Evolutionary conservation across 2,888 invertebrate genomes (phyloP).

Genomic region (Sericinus montela): DNA sequence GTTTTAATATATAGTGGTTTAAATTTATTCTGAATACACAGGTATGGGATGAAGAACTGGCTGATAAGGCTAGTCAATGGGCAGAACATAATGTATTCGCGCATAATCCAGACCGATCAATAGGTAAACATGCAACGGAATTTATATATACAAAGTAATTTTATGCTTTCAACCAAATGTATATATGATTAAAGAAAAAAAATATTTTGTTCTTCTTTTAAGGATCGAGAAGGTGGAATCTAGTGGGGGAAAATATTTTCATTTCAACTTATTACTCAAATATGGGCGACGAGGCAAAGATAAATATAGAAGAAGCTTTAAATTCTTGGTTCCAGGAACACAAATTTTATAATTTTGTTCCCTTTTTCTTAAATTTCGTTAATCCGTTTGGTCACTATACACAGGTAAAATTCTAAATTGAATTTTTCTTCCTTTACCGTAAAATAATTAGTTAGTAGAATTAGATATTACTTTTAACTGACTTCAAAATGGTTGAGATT

Average conservation of each 20-base stretch:
- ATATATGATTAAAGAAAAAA: too few species aligned
- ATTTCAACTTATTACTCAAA: constrained; percentile 24
- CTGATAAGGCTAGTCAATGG: constrained; percentile 34
- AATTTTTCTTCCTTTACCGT: too few species aligned
- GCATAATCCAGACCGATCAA: constrained; percentile 32
- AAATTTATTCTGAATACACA: constrained; percentile 2
- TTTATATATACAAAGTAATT: too few species aligned
- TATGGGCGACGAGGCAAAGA: constrained; percentile 17
- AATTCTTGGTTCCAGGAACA: constrained; percentile 32
- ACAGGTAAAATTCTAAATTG: constrained; percentile 28
- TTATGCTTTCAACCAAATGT: too few species aligned
- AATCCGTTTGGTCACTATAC: constrained; percentile 34
- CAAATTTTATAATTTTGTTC: constrained; percentile 27
- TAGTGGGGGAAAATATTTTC: constrained; percentile 34
- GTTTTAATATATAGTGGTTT: background rate
- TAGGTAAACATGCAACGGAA: constrained; percentile 23
- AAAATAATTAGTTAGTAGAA: too few species aligned
- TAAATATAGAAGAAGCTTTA: constrained; percentile 30
- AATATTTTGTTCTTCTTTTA: background rate
- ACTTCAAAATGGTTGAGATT: too few species aligned
- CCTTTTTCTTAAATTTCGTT: constrained; percentile 25
- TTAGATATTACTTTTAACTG: too few species aligned
- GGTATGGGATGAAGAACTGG: constrained; percentile 37
- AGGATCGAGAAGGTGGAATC: constrained; percentile 32
- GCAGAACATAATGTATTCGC: constrained; percentile 30